Evolutionary conservation across 2,113 vertebrate genomes (phyloP).

Genomic region (Grus americana): DNA sequence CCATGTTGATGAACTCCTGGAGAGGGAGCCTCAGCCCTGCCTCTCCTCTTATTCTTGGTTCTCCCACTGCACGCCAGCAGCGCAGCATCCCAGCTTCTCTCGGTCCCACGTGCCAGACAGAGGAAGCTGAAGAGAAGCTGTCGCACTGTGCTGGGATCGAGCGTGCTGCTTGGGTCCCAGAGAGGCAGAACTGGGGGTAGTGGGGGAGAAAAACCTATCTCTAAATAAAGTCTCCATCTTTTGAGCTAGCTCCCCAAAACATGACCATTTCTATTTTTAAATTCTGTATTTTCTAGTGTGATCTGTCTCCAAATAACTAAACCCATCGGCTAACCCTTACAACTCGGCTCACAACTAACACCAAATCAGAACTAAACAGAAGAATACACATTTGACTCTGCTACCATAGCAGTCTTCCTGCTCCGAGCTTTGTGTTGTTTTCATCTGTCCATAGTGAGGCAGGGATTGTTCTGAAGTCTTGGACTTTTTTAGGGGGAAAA

Average conservation of each 20-base stretch:
- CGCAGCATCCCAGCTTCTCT: neutral
- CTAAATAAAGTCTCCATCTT: neutral
- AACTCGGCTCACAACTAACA: neutral
- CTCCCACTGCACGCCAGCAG: neutral
- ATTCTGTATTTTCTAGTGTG: neutral
- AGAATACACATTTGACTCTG: neutral
- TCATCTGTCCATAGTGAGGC: neutral
- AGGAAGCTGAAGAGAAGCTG: neutral
- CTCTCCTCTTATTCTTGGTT: neutral
- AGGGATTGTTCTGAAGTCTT: too few species aligned
- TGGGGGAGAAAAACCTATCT: rapidly evolving
- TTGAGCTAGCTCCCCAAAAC: neutral
- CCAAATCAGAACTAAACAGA: neutral
- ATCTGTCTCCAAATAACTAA: neutral
- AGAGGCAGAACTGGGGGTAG: neutral
- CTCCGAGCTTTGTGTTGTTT: neutral
- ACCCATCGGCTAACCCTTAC: neutral
- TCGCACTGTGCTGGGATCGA: too few species aligned
- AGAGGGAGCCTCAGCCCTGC: neutral
- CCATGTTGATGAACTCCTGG: neutral
- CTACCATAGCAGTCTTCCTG: neutral
- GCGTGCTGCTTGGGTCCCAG: neutral
- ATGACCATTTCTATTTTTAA: neutral
- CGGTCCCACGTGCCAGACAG: rapidly evolving
- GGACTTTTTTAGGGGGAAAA: neutral